A percentile compares a stretch with the other conserved stretches of the same genome.
These are phyloP conservation scores for Netelia virgata DNA, from an alignment of 2,888 invertebrate species.

Conservation along the genomic window DNA sequence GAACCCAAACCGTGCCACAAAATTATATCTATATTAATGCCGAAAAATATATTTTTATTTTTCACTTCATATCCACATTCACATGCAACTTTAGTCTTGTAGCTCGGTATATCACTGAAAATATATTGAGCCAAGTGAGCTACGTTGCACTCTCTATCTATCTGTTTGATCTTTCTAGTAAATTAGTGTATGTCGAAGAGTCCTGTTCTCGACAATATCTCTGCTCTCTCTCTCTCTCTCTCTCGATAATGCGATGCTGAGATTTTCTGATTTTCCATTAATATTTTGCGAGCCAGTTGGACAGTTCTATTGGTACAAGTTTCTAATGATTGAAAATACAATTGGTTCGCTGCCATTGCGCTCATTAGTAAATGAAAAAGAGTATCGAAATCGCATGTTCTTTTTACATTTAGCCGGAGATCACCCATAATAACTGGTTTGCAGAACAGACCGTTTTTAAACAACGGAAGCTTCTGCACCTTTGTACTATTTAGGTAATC, in stretches of 20 bases:
- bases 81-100: too few relatives aligned
- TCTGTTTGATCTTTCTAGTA: too few relatives aligned
- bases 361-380: conserved; percentile 59
- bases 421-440: conserved; percentile 43
- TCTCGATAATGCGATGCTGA: background rate
- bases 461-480: background rate
- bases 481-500: conserved; percentile 56
- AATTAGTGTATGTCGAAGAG: too few relatives aligned
- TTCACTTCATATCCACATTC: too few relatives aligned
- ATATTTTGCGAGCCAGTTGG: conserved; percentile 47
- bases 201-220: too few relatives aligned
- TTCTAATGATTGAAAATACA: conserved; percentile 32
- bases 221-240: too few relatives aligned
- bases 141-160: too few relatives aligned
- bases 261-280: conserved; percentile 31
- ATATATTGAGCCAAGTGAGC: too few relatives aligned
- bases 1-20: conserved; percentile 41
- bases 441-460: conserved; percentile 57
- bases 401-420: conserved; percentile 45
- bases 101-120: too few relatives aligned
- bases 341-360: conserved; percentile 51
- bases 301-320: conserved; percentile 34
- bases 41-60: too few relatives aligned
- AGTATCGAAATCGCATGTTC: conserved; percentile 58
- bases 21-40: too few relatives aligned